Evolutionary conservation across 1,140 invertebrate species (phyloP), one percentile per base, ranked within the genome.

Genomic region (Andrena cerasifolii): DNA sequence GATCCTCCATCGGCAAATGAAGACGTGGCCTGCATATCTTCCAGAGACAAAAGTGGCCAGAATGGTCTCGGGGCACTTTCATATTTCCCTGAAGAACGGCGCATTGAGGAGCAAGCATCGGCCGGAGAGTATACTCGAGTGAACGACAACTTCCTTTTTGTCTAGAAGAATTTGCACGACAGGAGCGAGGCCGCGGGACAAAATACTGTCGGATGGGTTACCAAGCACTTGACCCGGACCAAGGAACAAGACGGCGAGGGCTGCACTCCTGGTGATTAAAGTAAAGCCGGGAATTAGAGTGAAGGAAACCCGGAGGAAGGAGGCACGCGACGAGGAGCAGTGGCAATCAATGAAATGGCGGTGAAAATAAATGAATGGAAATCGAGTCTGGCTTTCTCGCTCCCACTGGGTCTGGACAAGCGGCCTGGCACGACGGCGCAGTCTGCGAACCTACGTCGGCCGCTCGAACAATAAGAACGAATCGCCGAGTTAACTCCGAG

Each of bases 341-440:
- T 88, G 83, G 89, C 88, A 91, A 91, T 91, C 90, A 91, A 84
- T 85, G 90, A 89, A 91, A 90, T 91, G 90, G 89, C 89, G 86
- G 89, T 83, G 89, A 87, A 91, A 90, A 91, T 91, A 90, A 91
- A 91, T 90, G 89, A 91, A 90, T 91, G 90, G 89, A 91, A 91
- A 90, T 90, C 84, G 84, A 89, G 89, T 89, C 88, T 82, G 89
- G 89, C 87, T 87, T 86, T 67, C 72, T 70, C 54, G 16, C 14
- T 7, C 47, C 51, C 45, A 33, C 47, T 47, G 63, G 16, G 24
- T n/a, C 21, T 18, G 62, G 56, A 71, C 81, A 78, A 83, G 76
- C 79, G 77, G 75, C 79, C 43, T 59, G 40, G 40, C 72, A 77
- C 70, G 56, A 36, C 61, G n/a, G 33, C 65, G 43, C 59, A 63